Evolutionary conservation across 2,113 vertebrate genomes (phyloP), one percentile per base, ranked within the genome.

Genomic region (Archilochus colubris): DNA sequence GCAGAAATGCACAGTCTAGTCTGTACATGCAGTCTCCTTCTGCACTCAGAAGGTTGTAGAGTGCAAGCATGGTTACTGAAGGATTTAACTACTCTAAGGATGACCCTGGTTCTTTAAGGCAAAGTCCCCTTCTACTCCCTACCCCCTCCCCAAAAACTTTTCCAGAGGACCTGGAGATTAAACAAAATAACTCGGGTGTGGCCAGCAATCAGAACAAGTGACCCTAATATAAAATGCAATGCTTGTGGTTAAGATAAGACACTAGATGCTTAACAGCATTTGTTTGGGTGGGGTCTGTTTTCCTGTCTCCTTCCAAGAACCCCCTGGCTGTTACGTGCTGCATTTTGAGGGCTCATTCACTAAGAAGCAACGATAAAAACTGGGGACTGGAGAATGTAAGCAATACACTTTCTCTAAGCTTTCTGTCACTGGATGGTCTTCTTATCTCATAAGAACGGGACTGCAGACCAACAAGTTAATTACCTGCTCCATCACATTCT

Each of bases 301-400:
- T 77, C 76, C 70, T 64, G 5, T 12, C 66, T 83, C 70, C 27
- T 50, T 73, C 50, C 78, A 72, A 75, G 61, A 68, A 40, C 7
- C 18, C 19, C 18, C 38, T 53, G 48, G 62, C 48, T 89, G 27
- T 67, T 82, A 8, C 0, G 0, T 25, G 10, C 63, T 55, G 15
- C n/a, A 25, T 21, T 82, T 79, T n/a, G 33, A 87, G 57, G 48
- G 64, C 21, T 92, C 33, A 61, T 86, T 25, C 50, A 28, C 24
- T 53, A 36, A 67, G 31, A 38, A 88, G 46, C 51, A 85, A 59
- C 84, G 72, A 61, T 24, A 91, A 91, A 93, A 94, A 33, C 11
- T 9, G 21, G 6, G 46, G 0, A 1, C 9, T 70, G 51, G 31
- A 79, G 27, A 80, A 61, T 6, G 85, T 38, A 28, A 86, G 28